These are phyloP conservation scores for Sebastes miniatus DNA, from an alignment of 2,797 vertebrate species.

Conservation along the genomic window DNA sequence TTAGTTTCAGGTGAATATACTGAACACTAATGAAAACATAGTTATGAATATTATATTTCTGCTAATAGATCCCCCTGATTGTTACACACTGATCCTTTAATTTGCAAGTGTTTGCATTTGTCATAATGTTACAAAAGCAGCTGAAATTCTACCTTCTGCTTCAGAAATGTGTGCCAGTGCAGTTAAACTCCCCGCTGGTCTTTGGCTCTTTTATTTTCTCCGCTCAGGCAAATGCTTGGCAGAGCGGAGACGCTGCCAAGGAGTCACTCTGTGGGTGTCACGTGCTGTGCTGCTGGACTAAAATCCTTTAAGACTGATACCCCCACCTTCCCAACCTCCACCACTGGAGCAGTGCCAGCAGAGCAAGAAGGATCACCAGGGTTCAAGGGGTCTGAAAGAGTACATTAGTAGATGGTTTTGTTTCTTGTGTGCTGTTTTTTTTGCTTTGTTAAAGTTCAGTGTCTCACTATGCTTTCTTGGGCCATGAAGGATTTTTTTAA, in stretches of 20 bases:
- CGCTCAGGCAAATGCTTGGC: conserved; percentile 64
- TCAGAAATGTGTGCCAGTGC: conserved; percentile 23
- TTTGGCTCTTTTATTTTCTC: conserved; percentile 59
- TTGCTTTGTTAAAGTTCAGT: not conserved
- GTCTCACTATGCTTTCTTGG: not conserved
- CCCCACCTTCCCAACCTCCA: conserved; percentile 1
- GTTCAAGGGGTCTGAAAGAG: conserved; percentile 28
- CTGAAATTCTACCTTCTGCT: not conserved
- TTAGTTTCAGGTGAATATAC: no score
- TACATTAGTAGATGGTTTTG: conserved; percentile 15
- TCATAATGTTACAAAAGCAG: not conserved
- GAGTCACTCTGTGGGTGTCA: conserved; percentile 55
- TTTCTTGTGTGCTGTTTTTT: not conserved
- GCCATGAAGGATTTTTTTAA: not conserved
- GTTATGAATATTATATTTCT: no score
- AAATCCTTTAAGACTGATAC: conserved; percentile 38
- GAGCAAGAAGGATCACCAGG: conserved; percentile 21
- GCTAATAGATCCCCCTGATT: no score
- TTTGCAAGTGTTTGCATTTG: not conserved
- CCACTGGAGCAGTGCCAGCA: conserved; percentile 39
- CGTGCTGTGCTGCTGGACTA: conserved; percentile 53
- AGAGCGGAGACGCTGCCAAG: conserved; percentile 58
- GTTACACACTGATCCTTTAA: no score
- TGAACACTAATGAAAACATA: no score
- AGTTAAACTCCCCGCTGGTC: conserved; percentile 43